Conservation (phyloP, 2,797 vertebrate genomes). For the Acanthurus tractus region DNA sequence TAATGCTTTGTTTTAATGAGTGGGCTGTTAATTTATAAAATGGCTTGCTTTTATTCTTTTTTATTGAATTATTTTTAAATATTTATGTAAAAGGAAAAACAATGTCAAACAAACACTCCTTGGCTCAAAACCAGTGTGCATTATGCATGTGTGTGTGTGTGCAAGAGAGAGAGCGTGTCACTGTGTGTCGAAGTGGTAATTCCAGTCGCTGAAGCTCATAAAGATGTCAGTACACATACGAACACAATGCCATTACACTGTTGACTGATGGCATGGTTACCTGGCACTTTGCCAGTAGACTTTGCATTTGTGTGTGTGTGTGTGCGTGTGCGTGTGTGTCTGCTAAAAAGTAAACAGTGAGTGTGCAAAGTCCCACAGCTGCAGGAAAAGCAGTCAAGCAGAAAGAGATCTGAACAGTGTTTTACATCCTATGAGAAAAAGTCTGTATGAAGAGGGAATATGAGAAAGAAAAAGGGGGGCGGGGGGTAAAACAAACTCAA, state of each 20-base stretch:
- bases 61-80: background rate
- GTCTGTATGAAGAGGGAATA: background rate
- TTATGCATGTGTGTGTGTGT: background rate
- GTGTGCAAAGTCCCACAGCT: conserved; percentile 44
- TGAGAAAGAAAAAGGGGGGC: conserved; percentile 5
- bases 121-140: background rate
- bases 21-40: background rate
- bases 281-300: conserved; percentile 61
- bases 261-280: conserved; percentile 69
- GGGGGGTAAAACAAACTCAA: conserved; percentile 59
- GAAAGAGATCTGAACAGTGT: conserved; percentile 52
- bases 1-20: background rate
- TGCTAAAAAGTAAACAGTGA: conserved; percentile 60
- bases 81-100: background rate
- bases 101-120: too few relatives aligned
- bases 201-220: conserved; percentile 55
- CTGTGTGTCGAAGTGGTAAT: conserved; percentile 41
- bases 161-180: background rate
- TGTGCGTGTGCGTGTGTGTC: conserved; percentile 13
- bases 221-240: conserved; percentile 63
- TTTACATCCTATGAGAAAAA: conserved; percentile 52
- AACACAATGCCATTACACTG: conserved; percentile 54
- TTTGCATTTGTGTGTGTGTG: conserved; percentile 31
- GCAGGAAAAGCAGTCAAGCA: conserved; percentile 42
- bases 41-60: background rate